Percentiles rank a stretch among this genome's conserved stretches.
phyloP scores from a whole-genome alignment of 2,888 invertebrate genomes.

The Coecobrya sp. region DNA sequence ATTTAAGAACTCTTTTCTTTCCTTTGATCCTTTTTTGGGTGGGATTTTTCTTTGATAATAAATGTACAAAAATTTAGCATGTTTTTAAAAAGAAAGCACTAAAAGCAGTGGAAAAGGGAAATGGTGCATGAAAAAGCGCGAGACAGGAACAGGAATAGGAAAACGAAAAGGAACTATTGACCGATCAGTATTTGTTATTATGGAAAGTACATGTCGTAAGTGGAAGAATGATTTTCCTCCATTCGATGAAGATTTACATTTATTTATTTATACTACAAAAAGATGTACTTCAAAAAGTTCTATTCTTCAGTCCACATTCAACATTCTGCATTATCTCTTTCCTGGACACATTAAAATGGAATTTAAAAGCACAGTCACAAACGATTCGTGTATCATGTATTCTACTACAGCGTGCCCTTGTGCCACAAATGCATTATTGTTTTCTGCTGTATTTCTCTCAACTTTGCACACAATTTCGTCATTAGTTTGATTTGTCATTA shows the following conservation, averaged over 20 bases:
- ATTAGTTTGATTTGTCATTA: not conserved
- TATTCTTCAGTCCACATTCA: too few species aligned
- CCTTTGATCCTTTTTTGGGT: slow-evolving; percentile 67
- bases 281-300: too few species aligned
- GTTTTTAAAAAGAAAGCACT: slow-evolving; percentile 62
- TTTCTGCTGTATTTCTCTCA: too few species aligned
- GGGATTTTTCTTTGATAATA: slow-evolving; percentile 78
- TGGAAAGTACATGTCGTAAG: not conserved
- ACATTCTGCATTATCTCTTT: too few species aligned
- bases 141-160: slow-evolving; percentile 15
- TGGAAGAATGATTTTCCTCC: not conserved
- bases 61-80: slow-evolving; percentile 81
- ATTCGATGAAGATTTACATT: not conserved
- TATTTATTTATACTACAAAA: not conserved
- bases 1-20: slow-evolving; percentile 76
- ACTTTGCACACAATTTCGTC: not conserved
- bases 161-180: slow-evolving; percentile 55
- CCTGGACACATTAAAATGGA: too few species aligned
- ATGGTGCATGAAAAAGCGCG: slow-evolving; percentile 73
- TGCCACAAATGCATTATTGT: too few species aligned
- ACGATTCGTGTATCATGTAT: too few species aligned
- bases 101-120: slow-evolving; percentile 64
- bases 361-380: too few species aligned
- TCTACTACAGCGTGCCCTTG: too few species aligned
- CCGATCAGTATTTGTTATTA: slow-evolving; percentile 60